A percentile compares a stretch with the other conserved stretches of the same genome.
These are phyloP conservation scores for Porites australiensis DNA, from an alignment of 64 coral and sea anemone species.

Conservation along the genomic window DNA sequence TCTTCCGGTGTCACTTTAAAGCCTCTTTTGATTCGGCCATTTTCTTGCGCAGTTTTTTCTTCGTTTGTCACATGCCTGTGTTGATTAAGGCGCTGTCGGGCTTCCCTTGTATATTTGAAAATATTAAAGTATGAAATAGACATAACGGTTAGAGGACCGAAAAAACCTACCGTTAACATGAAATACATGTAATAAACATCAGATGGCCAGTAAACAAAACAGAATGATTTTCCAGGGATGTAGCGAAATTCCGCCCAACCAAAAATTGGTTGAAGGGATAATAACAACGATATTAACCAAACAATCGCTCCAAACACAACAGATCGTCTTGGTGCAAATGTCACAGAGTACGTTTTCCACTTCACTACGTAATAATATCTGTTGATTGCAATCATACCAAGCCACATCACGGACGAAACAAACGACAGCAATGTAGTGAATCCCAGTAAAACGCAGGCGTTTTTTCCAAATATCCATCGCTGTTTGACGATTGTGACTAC, in stretches of 20 bases:
- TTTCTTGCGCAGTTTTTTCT: not conserved
- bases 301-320: conserved; percentile 41
- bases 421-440: conserved; percentile 92
- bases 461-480: conserved; percentile 75
- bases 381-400: conserved; percentile 90
- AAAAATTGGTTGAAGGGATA: conserved; percentile 76
- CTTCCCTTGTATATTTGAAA: conserved; percentile 44
- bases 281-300: conserved; percentile 62
- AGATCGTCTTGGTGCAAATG: conserved; percentile 53
- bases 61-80: not conserved
- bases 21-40: not conserved
- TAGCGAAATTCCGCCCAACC: conserved; percentile 89
- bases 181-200: conserved; percentile 69
- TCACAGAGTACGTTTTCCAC: conserved; percentile 71
- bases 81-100: conserved; percentile 6
- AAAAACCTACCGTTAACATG: conserved; percentile 71
- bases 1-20: conserved; percentile 24
- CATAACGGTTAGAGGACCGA: conserved; percentile 70
- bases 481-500: conserved; percentile 60
- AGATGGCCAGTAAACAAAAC: conserved; percentile 68
- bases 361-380: conserved; percentile 82
- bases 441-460: conserved; percentile 58
- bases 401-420: conserved; percentile 85
- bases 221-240: conserved; percentile 61
- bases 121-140: conserved; percentile 53